Evolutionary conservation across 2,113 vertebrate genomes (phyloP), one percentile per base, ranked within the genome.

Genomic region (Stigmatopora nigra): DNA sequence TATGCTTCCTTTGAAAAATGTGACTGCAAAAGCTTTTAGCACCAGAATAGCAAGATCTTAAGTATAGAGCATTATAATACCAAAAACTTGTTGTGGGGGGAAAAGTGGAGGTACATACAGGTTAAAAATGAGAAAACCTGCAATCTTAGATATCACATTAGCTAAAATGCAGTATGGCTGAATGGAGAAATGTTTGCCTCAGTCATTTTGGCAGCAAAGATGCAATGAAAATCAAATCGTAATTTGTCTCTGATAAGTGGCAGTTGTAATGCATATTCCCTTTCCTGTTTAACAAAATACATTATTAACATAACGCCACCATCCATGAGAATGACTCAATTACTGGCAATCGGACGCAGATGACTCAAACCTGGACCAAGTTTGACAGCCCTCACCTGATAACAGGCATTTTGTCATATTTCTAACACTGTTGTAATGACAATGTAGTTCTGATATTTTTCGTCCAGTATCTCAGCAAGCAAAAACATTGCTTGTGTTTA

Each of bases 271-370:
- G 82, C 73, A 19, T 64, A 10, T 69, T 64, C 36, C 58, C 76
- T 68, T 69, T 61, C 72, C 78, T 71, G 61, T 69, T 80, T 53
- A 77, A 77, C 60, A 63, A 78, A 79, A 82, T 83, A 22, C 20
- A 53, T 53, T 22, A 79, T 84, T 87, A 85, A 83, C 81, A 72
- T 1, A 36, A 36, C 46, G 65, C 80, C 78, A 79, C 84, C 82
- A 81, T 80, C 84, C 87, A 85, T 85, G 78, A 84, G 79, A 83
- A 82, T 71, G 77, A 83, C 79, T 84, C 79, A 81, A 85, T 87
- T 83, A 86, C 73, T 75, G 81, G 78, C 60, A 17, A 31, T 69
- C 70, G 31, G 72, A 77, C 63, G 71, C 75, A 3, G 61, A 57
- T 56, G 61, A 80, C 71, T 73, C 67, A 69, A 72, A 82, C 82